A percentile compares a stretch with the other conserved stretches of the same genome.
Conservation (phyloP, 2,113 vertebrate genomes). For the Protomyctophum bolini region DNA sequence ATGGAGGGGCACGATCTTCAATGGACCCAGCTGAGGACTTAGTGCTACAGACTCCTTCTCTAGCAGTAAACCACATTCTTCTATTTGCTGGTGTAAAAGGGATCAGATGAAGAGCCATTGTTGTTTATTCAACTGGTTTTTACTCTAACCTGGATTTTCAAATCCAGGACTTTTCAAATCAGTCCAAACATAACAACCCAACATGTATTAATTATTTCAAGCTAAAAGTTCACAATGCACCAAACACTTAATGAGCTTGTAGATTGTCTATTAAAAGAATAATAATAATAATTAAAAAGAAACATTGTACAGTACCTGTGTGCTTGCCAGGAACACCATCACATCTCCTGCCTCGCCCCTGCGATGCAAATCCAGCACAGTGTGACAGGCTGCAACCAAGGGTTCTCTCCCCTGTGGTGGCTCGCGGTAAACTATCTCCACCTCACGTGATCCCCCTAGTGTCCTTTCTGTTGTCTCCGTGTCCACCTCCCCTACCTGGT, state of each 20-base stretch:
- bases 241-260: too few species aligned
- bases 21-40: constrained; percentile 74
- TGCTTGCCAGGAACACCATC: constrained; percentile 83
- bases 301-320: constrained; percentile 74
- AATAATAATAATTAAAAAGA: too few species aligned
- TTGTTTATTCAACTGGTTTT: too few species aligned
- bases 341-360: constrained; percentile 79
- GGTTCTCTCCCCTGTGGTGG: constrained; percentile 51
- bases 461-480: neutral
- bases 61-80: constrained; percentile 77
- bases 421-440: constrained; percentile 73
- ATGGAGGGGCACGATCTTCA: constrained; percentile 83
- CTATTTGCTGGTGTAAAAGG: constrained; percentile 76
- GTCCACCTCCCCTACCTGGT: neutral
- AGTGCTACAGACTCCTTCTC: constrained; percentile 77
- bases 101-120: neutral
- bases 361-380: constrained; percentile 81
- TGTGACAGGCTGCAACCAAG: constrained; percentile 79
- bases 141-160: too few species aligned
- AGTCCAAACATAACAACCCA: too few species aligned
- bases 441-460: neutral
- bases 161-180: neutral
- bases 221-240: too few species aligned
- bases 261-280: too few species aligned
- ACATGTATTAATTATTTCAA: too few species aligned